These are phyloP conservation scores for Oostethus manadensis DNA, from an alignment of 2,113 vertebrate genomes.

Conservation along the genomic window DNA sequence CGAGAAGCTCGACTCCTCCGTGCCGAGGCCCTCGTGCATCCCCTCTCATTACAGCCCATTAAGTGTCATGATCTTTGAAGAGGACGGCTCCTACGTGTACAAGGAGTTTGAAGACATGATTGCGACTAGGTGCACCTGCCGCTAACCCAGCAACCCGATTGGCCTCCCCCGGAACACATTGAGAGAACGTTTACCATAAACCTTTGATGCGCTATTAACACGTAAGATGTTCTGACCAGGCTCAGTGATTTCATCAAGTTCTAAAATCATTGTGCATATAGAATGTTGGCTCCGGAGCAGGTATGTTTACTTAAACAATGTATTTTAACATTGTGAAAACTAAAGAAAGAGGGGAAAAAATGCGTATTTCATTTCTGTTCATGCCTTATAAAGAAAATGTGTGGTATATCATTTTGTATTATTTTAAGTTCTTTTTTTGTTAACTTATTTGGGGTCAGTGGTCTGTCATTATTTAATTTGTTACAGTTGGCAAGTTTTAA, in stretches of 20 bases:
- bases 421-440: conserved; percentile 63
- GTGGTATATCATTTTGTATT: conserved; percentile 32
- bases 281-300: conserved; percentile 53
- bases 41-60: conserved; percentile 86
- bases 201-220: conserved; percentile 16
- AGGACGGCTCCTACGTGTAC: conserved; percentile 85
- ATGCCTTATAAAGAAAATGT: conserved; percentile 14
- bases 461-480: conserved; percentile 58
- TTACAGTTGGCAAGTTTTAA: conserved; percentile 58
- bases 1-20: conserved; percentile 81
- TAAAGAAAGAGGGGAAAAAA: conserved; percentile 24
- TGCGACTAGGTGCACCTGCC: conserved; percentile 89
- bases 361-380: conserved; percentile 50
- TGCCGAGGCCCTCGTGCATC: conserved; percentile 85
- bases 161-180: background rate
- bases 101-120: conserved; percentile 95
- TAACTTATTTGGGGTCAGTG: conserved; percentile 63
- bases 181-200: background rate
- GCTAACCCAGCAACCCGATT: conserved; percentile 54
- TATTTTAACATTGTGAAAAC: conserved; percentile 54
- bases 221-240: conserved; percentile 29
- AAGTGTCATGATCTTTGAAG: conserved; percentile 86
- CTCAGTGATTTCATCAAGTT: conserved; percentile 44
- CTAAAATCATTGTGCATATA: conserved; percentile 39
- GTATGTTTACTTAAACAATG: conserved; percentile 54